Evolutionary conservation across 2,797 vertebrate genomes (phyloP).

Genomic region (Gymnoscopelus microlampas): DNA sequence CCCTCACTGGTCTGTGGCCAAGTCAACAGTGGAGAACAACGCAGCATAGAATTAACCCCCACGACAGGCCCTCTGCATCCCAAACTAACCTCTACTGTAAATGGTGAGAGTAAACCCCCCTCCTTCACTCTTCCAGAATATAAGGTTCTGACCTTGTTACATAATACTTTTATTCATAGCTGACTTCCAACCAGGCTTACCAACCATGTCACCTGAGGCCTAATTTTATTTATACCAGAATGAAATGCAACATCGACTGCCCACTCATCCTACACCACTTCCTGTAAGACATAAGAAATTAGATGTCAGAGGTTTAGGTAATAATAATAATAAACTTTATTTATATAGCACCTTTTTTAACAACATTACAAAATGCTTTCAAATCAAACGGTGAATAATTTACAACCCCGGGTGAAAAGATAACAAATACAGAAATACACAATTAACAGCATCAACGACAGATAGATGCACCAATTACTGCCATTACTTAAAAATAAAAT

Average conservation of each 20-base stretch:
- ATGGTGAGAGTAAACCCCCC: background rate
- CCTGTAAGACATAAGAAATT: conserved; percentile 40
- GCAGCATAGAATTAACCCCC: conserved; percentile 43
- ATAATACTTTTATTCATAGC: conserved; percentile 19
- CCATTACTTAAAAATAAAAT: too few species aligned
- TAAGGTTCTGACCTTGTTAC: conserved; percentile 1
- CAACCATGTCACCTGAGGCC: conserved; percentile 44
- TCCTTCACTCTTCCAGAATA: background rate
- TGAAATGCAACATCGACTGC: conserved; percentile 49
- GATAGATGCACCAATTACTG: too few species aligned
- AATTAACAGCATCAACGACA: too few species aligned
- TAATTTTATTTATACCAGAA: conserved; percentile 60
- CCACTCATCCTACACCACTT: conserved; percentile 15
- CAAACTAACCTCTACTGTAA: conserved; percentile 13
- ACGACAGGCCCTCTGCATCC: conserved; percentile 29
- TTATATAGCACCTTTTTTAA: too few species aligned
- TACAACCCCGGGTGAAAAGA: too few species aligned
- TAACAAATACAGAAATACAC: too few species aligned
- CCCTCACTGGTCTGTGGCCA: conserved; percentile 39
- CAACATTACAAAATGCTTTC: too few species aligned
- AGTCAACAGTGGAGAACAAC: conserved; percentile 39
- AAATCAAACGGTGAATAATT: too few species aligned
- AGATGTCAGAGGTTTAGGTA: conserved; percentile 57
- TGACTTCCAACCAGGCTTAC: conserved; percentile 28
- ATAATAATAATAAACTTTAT: too few species aligned